Base-by-base conservation (phyloP, 2,888 invertebrate genomes). In the Diplazon laetatorius region DNA sequence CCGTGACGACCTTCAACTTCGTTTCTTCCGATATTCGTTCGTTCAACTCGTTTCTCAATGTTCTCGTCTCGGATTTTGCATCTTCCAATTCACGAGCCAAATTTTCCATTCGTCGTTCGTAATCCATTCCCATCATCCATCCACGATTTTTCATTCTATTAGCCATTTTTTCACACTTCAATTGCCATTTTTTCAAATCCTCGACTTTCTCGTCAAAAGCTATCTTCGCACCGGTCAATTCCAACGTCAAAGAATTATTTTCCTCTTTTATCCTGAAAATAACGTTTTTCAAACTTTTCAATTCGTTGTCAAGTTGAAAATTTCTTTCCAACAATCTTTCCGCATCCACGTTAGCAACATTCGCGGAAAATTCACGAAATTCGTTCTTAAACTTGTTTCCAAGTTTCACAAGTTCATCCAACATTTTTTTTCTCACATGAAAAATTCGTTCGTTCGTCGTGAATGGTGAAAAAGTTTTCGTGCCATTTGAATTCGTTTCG, bases 321-420 rank as follows among this genome's bases (percentile, higher is more conserved):
- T 83, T 81, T 63, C 80, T 82, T 42, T 75, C 75, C 16, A 79
- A 60, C 52, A 72, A 59, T 48, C 62, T 76, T 18, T 63, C 37
- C 85, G 82, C n/a, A 60, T 65, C 1, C 78, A 71, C 0, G 60
- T 55, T n/a, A 8, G 83, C 81, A 22, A 79, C 71, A 63, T 60
- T 48, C 85, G 85, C 60, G n/a, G n/a, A n/a, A n/a, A 85, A 73
- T 39, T 83, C 82, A 48, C 82, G 81, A 8, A 85, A 80, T 46
- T 76, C 80, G 39, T 44, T 35, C 20, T 80, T 83, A n/a, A 84
- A 30, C 30, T 76, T 80, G 50, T 78, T 80, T 4, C 82, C 76
- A 48, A 81, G 63, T 18, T 9, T 35, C 12, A 39, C 65, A 18
- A 80, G 63, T 0, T 25, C 60, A n/a, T 37, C 73, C 16, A 80